phyloP scores from a whole-genome alignment of 2,113 vertebrate genomes.

The Cranoglanis bouderius region DNA sequence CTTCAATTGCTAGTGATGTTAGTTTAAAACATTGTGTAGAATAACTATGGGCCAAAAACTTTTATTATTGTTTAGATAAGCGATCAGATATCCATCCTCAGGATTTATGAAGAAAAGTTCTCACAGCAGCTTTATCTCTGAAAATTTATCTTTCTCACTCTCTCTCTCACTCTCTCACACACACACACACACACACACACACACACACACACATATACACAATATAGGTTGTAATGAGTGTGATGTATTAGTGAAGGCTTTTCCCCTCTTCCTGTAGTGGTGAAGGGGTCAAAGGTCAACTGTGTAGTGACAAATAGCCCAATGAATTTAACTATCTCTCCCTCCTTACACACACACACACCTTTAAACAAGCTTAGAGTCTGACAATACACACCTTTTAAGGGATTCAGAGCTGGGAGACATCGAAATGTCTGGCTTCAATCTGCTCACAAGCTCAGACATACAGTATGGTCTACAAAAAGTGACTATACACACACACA shows the following conservation, averaged over 20 bases:
- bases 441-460: background rate
- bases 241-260: conserved; percentile 19
- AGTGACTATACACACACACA: background rate
- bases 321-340: background rate
- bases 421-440: background rate
- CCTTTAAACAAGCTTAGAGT: background rate
- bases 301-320: conserved; percentile 24
- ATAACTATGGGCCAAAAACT: background rate
- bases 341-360: background rate
- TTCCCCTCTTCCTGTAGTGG: conserved; percentile 15
- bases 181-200: no score
- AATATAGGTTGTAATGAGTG: background rate
- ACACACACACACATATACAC: background rate
- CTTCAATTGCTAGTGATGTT: background rate
- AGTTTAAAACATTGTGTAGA: background rate
- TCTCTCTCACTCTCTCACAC: background rate
- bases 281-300: conserved; percentile 21
- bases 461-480: background rate
- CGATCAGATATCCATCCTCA: background rate
- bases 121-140: background rate
- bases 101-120: conserved; percentile 11
- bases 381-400: background rate
- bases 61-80: conserved; percentile 15
- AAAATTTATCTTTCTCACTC: background rate
- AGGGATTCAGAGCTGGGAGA: background rate